Evolutionary conservation across 1,140 invertebrate species (phyloP).

Genomic region (Stegodyphus mimosarum): DNA sequence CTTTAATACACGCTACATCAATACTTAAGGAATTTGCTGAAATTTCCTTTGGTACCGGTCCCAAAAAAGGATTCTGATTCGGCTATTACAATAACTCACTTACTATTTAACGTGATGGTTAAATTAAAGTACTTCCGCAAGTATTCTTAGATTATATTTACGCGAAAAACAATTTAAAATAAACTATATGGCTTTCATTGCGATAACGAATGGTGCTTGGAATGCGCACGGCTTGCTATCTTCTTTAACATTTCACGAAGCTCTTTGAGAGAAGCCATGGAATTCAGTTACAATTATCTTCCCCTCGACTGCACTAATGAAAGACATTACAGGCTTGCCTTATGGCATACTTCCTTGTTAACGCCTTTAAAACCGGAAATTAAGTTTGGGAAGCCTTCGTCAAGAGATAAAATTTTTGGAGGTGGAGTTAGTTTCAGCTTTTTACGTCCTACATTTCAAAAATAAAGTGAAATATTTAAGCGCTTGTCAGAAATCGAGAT

Average conservation of each 20-base stretch:
- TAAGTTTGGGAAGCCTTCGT: conserved; percentile 15
- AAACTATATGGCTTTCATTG: conserved; percentile 46
- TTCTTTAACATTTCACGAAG: conserved; percentile 39
- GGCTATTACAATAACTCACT: conserved; percentile 46
- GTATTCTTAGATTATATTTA: conserved; percentile 49
- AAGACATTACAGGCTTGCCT: conserved; percentile 36
- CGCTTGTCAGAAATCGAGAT: no score
- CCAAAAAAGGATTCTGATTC: conserved; percentile 3
- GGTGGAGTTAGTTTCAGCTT: no score
- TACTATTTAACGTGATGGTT: conserved; percentile 47
- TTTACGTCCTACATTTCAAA: neutral
- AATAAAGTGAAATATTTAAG: no score
- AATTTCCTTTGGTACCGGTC: conserved; percentile 10
- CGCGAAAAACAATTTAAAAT: conserved; percentile 51
- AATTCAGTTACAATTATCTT: conserved; percentile 53
- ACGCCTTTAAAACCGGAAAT: conserved; percentile 42
- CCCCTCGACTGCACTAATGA: conserved; percentile 43
- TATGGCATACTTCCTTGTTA: conserved; percentile 32
- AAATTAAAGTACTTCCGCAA: conserved; percentile 48
- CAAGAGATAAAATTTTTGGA: no score
- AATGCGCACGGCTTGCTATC: conserved; percentile 36
- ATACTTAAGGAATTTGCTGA: neutral
- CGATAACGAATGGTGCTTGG: conserved; percentile 41
- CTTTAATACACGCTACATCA: no score
- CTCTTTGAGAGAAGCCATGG: conserved; percentile 27